phyloP scores from a whole-genome alignment of 2,113 vertebrate genomes.

The Lophochroa leadbeateri region DNA sequence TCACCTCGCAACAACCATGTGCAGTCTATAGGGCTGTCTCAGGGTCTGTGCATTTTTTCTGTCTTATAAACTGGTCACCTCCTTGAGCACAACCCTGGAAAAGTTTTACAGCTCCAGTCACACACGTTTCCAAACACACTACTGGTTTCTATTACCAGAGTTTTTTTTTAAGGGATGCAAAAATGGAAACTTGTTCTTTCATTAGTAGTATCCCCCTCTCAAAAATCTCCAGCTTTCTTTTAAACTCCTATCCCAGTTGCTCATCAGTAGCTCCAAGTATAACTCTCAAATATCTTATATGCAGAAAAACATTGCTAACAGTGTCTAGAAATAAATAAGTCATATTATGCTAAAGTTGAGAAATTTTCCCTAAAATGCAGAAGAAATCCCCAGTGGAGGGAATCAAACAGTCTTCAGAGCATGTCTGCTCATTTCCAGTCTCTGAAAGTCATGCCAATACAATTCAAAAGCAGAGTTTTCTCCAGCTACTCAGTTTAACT shows the following conservation, averaged over 20 bases:
- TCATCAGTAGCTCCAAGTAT: neutral
- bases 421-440: neutral
- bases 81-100: neutral
- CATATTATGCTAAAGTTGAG: neutral
- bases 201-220: neutral
- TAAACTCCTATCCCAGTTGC: neutral
- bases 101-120: neutral
- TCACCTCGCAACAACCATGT: neutral
- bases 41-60: neutral
- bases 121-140: neutral
- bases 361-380: neutral
- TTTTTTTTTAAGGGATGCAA: neutral
- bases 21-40: neutral
- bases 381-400: neutral
- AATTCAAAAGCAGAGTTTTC: neutral
- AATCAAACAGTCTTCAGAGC: neutral
- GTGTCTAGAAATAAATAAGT: neutral
- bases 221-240: neutral
- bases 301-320: neutral
- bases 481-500: neutral
- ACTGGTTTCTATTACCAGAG: neutral
- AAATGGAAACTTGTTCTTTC: neutral
- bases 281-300: neutral
- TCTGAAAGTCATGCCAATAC: neutral
- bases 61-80: neutral